These are phyloP conservation scores for Erebia palarica DNA, from an alignment of 2,888 invertebrate genomes.

Conservation along the genomic window DNA sequence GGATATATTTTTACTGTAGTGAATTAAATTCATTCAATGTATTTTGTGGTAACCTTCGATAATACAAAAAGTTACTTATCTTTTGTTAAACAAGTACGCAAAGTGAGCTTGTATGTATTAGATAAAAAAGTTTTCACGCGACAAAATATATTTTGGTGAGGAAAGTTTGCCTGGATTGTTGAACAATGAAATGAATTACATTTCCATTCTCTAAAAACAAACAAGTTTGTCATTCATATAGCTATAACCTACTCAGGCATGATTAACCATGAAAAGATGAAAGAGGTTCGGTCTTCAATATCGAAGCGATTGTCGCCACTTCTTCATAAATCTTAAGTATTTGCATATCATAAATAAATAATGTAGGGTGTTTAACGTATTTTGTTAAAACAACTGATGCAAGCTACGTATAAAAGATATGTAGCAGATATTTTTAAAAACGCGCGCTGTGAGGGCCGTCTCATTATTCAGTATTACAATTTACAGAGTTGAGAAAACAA, in stretches of 20 bases:
- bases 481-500: not conserved
- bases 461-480: not conserved
- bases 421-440: not conserved
- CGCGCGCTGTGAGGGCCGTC: not conserved
- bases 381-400: not conserved
- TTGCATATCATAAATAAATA: too few relatives aligned
- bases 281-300: too few relatives aligned
- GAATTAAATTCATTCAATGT: too few relatives aligned
- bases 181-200: slow-evolving; percentile 2
- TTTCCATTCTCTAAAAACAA: slow-evolving; percentile 2
- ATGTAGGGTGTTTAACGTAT: not conserved
- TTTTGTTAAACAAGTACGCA: too few relatives aligned
- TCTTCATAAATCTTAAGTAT: not conserved
- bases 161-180: not conserved
- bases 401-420: too few relatives aligned
- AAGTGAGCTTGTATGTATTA: too few relatives aligned
- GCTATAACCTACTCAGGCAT: not conserved
- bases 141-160: not conserved
- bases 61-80: too few relatives aligned
- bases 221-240: not conserved
- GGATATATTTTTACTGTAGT: too few relatives aligned
- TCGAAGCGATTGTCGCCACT: not conserved
- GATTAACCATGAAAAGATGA: not conserved
- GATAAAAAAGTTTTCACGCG: too few relatives aligned
- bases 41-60: too few relatives aligned